Percentiles rank a stretch among this genome's conserved stretches.
These are phyloP conservation scores for Oreocharis arfaki DNA, from an alignment of 2,113 vertebrate species.

Conservation along the genomic window DNA sequence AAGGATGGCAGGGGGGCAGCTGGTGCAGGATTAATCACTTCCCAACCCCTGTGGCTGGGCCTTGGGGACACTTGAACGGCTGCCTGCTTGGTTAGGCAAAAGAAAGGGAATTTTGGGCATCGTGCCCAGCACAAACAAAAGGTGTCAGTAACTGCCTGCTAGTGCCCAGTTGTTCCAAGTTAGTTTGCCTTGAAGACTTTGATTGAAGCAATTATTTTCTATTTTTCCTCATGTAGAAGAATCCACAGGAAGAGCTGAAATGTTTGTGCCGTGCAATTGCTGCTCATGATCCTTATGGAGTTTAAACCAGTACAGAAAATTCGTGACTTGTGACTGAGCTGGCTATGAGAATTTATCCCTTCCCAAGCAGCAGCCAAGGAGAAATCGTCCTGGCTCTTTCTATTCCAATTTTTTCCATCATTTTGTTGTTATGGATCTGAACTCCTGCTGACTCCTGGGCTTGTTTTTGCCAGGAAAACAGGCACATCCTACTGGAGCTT, in stretches of 20 bases:
- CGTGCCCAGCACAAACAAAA: constrained; percentile 28
- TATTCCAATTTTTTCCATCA: background rate
- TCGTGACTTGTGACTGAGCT: background rate
- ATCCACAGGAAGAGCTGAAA: background rate
- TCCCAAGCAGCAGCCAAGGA: background rate
- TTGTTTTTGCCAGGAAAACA: background rate
- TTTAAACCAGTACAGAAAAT: background rate
- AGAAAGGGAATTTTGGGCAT: background rate
- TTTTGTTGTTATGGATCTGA: background rate
- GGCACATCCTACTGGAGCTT: background rate
- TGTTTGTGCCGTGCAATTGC: background rate
- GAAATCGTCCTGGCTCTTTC: background rate
- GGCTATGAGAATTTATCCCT: background rate
- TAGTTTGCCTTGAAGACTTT: background rate
- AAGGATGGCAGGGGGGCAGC: background rate
- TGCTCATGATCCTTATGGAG: background rate
- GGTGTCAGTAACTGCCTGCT: constrained; percentile 3
- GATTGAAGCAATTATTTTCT: background rate
- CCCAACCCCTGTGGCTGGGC: background rate
- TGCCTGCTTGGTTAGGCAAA: background rate
- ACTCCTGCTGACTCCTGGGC: background rate
- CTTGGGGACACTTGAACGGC: background rate
- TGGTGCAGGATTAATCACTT: constrained; percentile 18
- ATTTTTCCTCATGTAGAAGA: background rate
- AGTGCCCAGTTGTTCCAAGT: background rate